Evolutionary conservation across 2,113 vertebrate genomes (phyloP), one percentile per base, ranked within the genome.

Genomic region (Siphamia tubifer): DNA sequence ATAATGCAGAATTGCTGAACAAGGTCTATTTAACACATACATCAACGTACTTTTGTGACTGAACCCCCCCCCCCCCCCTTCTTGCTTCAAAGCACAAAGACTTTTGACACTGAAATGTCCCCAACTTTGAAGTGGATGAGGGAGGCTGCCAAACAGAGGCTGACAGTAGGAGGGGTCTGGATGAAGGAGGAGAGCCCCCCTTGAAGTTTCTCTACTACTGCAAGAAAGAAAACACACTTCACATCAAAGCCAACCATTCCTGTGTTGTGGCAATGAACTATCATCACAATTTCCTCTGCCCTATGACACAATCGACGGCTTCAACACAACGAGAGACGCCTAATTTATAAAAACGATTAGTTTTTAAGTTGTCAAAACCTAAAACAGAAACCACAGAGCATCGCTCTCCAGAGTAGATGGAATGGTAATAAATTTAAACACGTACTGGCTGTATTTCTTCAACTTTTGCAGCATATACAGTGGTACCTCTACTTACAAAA

Each of bases 101-200:
- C 38, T 68, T 43, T 54, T 21, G 31, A 77, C 63, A 57, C 52
- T 66, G 42, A 74, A 66, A 67, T 8, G 77, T 70, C 45, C 60
- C 23, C 39, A 69, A 66, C 70, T 78, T 74, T 83, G 80, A 82
- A 77, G 74, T 40, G 17, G 53, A 72, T 66, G 23, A 4, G 67
- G 61, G 55, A 82, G 24, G 52, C 36, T 36, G 55, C 60, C 32
- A 9, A 73, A 48, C 67, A 10, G 35, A 8, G 60, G 40, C 65
- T 65, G 81, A 42, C 43, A 10, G 67, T 38, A 38, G 77, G 71
- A 71, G 63, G 74, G 44, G 76, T 78, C 69, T 62, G 66, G 3
- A 42, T 56, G 73, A 61, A 72, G 66, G 57, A 71, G 66, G 11
- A 56, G 52, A 68, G 47, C 13, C 40, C 54, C 61, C 77, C 79